Conservation (phyloP, 2,888 invertebrate species). For the Drosophila neonasuta region DNA sequence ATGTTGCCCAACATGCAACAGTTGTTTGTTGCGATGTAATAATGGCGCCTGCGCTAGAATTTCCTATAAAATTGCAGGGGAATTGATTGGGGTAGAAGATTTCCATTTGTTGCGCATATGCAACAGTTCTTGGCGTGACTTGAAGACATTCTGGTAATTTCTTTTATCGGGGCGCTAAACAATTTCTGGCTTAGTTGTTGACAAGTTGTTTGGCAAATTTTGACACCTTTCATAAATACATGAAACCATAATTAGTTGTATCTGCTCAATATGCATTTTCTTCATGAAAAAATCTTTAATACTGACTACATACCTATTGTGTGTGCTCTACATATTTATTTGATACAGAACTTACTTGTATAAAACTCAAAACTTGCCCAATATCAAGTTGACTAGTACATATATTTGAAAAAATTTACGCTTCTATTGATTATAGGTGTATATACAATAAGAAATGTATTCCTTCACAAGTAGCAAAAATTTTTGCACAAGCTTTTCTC, state of each 20-base stretch:
- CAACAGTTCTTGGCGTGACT: slow-evolving; percentile 68
- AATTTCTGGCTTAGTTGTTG: slow-evolving; percentile 35
- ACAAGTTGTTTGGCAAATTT: slow-evolving; percentile 16
- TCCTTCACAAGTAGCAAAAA: too few relatives aligned
- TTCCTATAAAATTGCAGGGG: slow-evolving; percentile 48
- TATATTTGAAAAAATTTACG: too few relatives aligned
- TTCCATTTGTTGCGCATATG: slow-evolving; percentile 58
- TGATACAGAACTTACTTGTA: too few relatives aligned
- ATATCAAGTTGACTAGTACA: too few relatives aligned
- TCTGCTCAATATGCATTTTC: background rate
- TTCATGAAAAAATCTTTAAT: too few relatives aligned
- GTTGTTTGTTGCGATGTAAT: slow-evolving; percentile 32
- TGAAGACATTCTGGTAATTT: slow-evolving; percentile 11
- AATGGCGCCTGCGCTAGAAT: slow-evolving; percentile 45
- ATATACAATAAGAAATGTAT: too few relatives aligned
- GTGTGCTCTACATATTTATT: too few relatives aligned
- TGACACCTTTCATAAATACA: background rate
- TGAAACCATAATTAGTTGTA: background rate
- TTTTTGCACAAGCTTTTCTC: too few relatives aligned
- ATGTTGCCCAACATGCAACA: slow-evolving; percentile 43
- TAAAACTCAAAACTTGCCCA: too few relatives aligned
- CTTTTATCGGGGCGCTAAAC: slow-evolving; percentile 12
- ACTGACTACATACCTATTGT: too few relatives aligned
- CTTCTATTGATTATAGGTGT: too few relatives aligned
- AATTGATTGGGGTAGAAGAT: slow-evolving; percentile 2